Evolutionary conservation across 2,113 vertebrate genomes (phyloP).

Genomic region (Ctenodactylus gundi): DNA sequence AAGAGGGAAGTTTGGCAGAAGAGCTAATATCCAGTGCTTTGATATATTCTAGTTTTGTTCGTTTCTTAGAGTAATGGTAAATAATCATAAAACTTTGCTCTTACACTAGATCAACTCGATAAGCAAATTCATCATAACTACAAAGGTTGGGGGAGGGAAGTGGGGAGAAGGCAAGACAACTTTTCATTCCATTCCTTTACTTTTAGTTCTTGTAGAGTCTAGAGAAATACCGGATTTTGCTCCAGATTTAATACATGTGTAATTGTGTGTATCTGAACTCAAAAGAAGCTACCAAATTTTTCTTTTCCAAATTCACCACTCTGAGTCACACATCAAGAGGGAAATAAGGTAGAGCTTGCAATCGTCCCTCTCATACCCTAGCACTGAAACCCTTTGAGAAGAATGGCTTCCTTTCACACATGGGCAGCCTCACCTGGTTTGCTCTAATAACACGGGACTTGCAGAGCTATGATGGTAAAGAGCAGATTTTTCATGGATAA

Average conservation of each 20-base stretch:
- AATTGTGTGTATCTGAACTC: neutral
- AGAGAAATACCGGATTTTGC: neutral
- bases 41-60: neutral
- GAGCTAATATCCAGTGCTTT: neutral
- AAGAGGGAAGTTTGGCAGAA: neutral
- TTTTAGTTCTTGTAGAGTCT: neutral
- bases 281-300: neutral
- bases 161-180: neutral
- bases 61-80: neutral
- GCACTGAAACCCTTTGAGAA: neutral
- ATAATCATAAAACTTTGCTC: neutral
- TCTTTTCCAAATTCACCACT: neutral
- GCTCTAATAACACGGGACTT: neutral
- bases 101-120: neutral
- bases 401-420: neutral
- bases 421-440: neutral
- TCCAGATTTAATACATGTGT: neutral
- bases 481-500: neutral
- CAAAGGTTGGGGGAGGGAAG: neutral
- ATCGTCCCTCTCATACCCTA: too few relatives aligned
- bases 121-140: neutral
- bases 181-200: neutral
- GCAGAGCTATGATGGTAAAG: rapidly evolving
- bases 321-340: neutral
- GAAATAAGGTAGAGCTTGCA: neutral